Evolutionary conservation across 2,888 invertebrate species (phyloP).

Genomic region (Microplitis manilae): DNA sequence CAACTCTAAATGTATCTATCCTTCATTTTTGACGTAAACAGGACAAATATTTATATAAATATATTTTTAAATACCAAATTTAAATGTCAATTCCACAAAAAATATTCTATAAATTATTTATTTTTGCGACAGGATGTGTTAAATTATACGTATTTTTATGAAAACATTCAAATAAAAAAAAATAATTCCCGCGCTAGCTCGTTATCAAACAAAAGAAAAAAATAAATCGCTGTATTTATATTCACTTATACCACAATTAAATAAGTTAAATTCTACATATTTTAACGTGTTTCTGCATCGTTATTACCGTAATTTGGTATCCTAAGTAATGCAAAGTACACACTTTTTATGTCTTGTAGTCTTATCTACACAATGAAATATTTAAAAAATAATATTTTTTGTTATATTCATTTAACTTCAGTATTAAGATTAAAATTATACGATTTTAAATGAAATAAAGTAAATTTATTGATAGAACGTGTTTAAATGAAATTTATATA

Average conservation of each 20-base stretch:
- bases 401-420: background rate
- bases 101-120: background rate
- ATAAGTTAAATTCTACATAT: background rate
- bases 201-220: background rate
- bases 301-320: conserved; percentile 12
- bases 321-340: conserved; percentile 11
- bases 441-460: background rate
- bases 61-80: background rate
- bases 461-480: background rate
- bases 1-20: conserved; percentile 5
- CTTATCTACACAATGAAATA: conserved; percentile 14
- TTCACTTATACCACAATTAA: no score
- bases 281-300: conserved; percentile 14
- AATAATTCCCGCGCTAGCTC: background rate
- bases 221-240: background rate
- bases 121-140: background rate
- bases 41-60: conserved; percentile 7
- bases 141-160: background rate
- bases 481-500: conserved; percentile 12
- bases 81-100: background rate
- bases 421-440: background rate
- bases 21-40: conserved; percentile 27
- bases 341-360: conserved; percentile 11
- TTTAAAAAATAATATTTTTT: background rate
- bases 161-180: background rate